These are phyloP conservation scores for Drosophila hamatofila DNA, from an alignment of 2,888 invertebrate species.

Conservation along the genomic window DNA sequence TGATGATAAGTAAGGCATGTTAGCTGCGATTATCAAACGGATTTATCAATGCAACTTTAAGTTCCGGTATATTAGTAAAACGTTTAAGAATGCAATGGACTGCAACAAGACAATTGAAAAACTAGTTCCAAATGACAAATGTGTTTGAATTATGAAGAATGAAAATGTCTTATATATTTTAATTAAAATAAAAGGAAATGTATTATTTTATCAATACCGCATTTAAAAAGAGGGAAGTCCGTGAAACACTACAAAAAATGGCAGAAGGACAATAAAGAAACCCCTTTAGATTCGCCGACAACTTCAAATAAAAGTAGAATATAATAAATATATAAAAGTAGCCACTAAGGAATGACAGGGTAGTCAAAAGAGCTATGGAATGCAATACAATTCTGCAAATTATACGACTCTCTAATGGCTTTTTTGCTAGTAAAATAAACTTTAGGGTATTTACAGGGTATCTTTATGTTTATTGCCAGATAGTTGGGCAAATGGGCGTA, in stretches of 20 bases:
- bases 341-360: neutral
- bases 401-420: neutral
- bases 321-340: neutral
- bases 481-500: slow-evolving; percentile 1
- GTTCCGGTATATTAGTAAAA: neutral
- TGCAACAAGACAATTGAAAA: too few relatives aligned
- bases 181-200: too few relatives aligned
- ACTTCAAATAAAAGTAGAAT: neutral
- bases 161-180: too few relatives aligned
- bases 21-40: neutral
- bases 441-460: slow-evolving; percentile 3
- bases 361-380: neutral
- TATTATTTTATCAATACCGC: neutral
- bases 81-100: too few relatives aligned
- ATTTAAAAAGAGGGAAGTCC: neutral
- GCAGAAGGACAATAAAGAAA: too few relatives aligned
- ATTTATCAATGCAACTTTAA: neutral
- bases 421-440: neutral
- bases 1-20: neutral
- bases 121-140: too few relatives aligned
- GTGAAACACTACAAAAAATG: too few relatives aligned
- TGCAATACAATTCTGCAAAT: neutral
- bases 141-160: too few relatives aligned
- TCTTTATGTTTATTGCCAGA: slow-evolving; percentile 1
- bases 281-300: neutral